Conservation (phyloP, 2,888 invertebrate species). For the Masnerella sp. region DNA sequence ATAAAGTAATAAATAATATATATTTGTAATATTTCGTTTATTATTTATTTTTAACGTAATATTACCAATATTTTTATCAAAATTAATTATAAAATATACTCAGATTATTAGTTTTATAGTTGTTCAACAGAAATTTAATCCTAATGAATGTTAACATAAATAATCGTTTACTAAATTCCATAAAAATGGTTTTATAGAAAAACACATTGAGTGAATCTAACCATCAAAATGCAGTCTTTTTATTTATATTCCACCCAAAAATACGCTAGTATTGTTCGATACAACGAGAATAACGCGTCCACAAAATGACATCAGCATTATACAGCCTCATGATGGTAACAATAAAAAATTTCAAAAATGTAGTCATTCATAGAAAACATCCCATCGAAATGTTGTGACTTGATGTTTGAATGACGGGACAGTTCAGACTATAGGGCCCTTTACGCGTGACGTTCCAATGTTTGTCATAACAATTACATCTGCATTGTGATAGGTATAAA, state of each 20-base stretch:
- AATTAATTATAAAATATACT: too few relatives aligned
- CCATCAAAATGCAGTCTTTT: constrained; percentile 21
- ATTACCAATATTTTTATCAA: too few relatives aligned
- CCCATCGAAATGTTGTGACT: constrained; percentile 58
- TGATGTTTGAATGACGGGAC: constrained; percentile 69
- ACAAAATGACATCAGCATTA: constrained; percentile 43
- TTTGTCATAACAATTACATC: constrained; percentile 49
- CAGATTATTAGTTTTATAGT: too few relatives aligned
- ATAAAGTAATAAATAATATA: too few relatives aligned
- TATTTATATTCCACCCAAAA: constrained; percentile 9
- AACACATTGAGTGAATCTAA: constrained; percentile 1
- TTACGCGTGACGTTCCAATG: constrained; percentile 59
- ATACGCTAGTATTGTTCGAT: constrained; percentile 49
- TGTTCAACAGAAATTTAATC: too few relatives aligned
- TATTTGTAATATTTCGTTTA: too few relatives aligned
- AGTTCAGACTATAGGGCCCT: constrained; percentile 53
- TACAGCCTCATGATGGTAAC: constrained; percentile 15
- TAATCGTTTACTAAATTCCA: too few relatives aligned
- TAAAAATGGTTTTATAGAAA: neutral
- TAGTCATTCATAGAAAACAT: constrained; percentile 39
- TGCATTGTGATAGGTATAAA: constrained; percentile 12
- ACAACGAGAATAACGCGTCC: constrained; percentile 38
- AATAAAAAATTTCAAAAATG: constrained; percentile 35
- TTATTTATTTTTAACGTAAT: too few relatives aligned
- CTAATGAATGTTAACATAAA: too few relatives aligned